These are phyloP conservation scores for Periparus ater DNA, from an alignment of 2,797 vertebrate species.

Conservation along the genomic window DNA sequence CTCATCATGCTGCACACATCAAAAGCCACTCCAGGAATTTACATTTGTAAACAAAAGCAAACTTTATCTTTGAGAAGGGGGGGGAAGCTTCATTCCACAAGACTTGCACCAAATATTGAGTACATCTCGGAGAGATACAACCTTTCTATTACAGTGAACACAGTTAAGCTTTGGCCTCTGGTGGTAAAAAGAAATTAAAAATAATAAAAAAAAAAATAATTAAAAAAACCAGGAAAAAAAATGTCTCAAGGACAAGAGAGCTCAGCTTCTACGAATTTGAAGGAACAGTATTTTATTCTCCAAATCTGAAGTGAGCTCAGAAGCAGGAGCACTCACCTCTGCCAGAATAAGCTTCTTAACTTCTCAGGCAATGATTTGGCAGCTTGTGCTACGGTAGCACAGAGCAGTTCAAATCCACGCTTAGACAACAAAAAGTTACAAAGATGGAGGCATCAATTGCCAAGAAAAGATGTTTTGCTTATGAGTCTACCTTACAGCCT, in stretches of 20 bases:
- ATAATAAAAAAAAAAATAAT: no score
- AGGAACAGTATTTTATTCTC: background rate
- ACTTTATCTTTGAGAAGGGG: background rate
- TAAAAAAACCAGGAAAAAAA: fast-evolving
- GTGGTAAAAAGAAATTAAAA: fast-evolving
- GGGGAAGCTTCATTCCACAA: background rate
- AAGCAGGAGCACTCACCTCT: background rate
- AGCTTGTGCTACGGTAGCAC: background rate
- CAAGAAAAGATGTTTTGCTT: background rate
- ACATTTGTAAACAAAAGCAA: background rate
- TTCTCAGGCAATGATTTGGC: background rate
- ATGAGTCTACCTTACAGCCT: background rate
- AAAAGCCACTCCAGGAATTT: background rate
- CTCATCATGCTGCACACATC: background rate
- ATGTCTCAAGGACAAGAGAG: background rate
- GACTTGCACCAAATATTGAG: background rate
- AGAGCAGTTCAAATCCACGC: background rate
- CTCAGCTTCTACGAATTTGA: background rate
- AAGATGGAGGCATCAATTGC: background rate
- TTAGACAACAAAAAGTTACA: background rate
- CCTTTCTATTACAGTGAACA: background rate
- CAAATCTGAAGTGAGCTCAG: background rate
- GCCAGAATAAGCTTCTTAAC: background rate
- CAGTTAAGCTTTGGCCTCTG: background rate
- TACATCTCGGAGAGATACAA: background rate